phyloP scores from a whole-genome alignment of 2,797 vertebrate species.

The Triplophysa bombifrons region DNA sequence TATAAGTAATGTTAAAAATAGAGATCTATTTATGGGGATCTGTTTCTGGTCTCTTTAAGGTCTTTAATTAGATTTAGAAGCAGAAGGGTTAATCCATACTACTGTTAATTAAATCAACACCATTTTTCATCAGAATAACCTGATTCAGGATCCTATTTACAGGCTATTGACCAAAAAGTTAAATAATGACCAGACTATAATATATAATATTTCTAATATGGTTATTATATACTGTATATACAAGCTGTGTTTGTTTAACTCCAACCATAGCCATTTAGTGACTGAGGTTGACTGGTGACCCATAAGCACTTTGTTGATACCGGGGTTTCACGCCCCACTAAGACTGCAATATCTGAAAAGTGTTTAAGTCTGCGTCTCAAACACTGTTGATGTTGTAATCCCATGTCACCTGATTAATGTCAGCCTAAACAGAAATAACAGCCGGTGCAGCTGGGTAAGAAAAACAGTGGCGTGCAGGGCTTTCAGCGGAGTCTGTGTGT shows the following conservation, averaged over 20 bases:
- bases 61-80: background rate
- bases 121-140: constrained; percentile 1
- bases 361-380: too few relatives aligned
- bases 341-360: too few relatives aligned
- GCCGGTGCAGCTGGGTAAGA: constrained; percentile 27
- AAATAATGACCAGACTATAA: too few relatives aligned
- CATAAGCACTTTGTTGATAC: too few relatives aligned
- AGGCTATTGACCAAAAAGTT: too few relatives aligned
- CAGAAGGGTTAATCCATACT: background rate
- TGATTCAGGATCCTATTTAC: background rate
- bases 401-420: constrained; percentile 9
- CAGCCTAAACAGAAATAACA: constrained; percentile 6
- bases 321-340: too few relatives aligned
- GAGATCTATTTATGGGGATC: too few relatives aligned
- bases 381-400: constrained; percentile 41
- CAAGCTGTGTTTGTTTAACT: too few relatives aligned
- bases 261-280: too few relatives aligned
- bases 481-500: background rate
- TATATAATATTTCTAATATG: too few relatives aligned
- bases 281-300: too few relatives aligned
- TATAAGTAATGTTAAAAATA: background rate
- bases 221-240: too few relatives aligned
- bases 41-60: background rate
- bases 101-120: constrained; percentile 20
- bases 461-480: constrained; percentile 36